Base-by-base conservation (phyloP, 2,113 vertebrate species). In the Ondatra zibethicus region DNA sequence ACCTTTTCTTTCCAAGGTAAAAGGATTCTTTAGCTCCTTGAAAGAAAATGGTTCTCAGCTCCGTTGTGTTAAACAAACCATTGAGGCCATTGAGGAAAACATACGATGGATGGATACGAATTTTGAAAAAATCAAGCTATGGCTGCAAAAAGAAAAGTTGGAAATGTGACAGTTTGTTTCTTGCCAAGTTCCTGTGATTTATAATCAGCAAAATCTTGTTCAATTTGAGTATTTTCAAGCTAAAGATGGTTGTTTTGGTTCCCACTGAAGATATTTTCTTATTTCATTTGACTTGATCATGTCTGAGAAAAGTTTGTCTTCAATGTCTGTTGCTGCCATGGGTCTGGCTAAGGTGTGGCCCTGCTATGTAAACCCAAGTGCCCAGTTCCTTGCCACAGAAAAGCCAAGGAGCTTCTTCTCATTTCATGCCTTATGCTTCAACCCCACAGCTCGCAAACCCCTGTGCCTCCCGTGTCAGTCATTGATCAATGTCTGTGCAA, bases 31-130 rank as follows among this genome's bases (percentile, higher is more conserved):
- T n/a, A 88, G 96, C 96, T 99, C 99, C 45, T 97, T 99, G 96
- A 98, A 99, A 52, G 99, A 99, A 97, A 98, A 98, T 0, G 99
- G 99, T 7, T 98, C 99, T 8, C 98, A 98, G 95, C 98, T 99
- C 89, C 98, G 99, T 29, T 99, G 99, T 82, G 98, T 99, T 93
- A 99, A 99, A 94, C 99, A 99, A 97, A 97, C 99, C 9, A 92
- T 99, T 16, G 99, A 99, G 98, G 99, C 98, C 72, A 99, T 99
- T 12, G 98, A 99, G 88, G 99, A 99, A 89, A 99, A 99, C 89
- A 99, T 99, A 95, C 98, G 98, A 7, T 99, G 99, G 99, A 99
- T 98, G 98, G 99, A 99, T 61, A 97, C 96, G 66, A 99, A 99
- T 97, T 97, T 99, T 36, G 99, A 99, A 39, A 96, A 99, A 91